Evolutionary conservation across 2,113 vertebrate species (phyloP).

Genomic region (Rafetus swinhoei): DNA sequence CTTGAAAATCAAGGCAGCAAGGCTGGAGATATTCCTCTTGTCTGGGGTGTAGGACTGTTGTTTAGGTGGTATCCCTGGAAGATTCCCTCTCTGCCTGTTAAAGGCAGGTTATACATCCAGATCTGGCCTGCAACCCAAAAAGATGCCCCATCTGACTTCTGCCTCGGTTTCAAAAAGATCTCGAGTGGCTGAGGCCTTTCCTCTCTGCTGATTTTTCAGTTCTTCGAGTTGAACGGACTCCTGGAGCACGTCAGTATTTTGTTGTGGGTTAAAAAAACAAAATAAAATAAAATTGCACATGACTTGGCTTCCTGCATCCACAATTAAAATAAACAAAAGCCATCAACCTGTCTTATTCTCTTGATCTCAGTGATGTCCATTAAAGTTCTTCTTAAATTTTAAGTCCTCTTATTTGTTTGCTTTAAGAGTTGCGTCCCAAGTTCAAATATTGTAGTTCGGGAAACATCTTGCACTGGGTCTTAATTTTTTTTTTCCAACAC

Average conservation of each 20-base stretch:
- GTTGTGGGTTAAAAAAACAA: neutral
- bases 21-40: neutral
- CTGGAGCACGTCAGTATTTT: neutral
- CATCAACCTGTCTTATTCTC: slow-evolving; percentile 8
- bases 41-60: neutral
- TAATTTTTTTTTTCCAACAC: neutral
- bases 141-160: neutral
- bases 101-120: neutral
- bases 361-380: neutral
- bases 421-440: neutral
- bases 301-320: slow-evolving; percentile 59
- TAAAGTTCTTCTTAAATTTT: neutral
- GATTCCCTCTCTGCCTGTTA: neutral
- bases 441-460: neutral
- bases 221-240: neutral
- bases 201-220: neutral
- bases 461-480: neutral
- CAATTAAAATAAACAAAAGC: slow-evolving; percentile 18
- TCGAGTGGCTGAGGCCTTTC: neutral
- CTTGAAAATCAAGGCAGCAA: slow-evolving; percentile 17
- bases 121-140: fast-evolving
- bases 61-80: neutral
- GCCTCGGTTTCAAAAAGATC: neutral
- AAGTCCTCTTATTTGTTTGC: neutral
- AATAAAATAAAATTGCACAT: slow-evolving; percentile 67